A percentile compares a stretch with the other conserved stretches of the same genome.
Conservation (phyloP, 2,113 vertebrate species). For the Gavia stellata region DNA sequence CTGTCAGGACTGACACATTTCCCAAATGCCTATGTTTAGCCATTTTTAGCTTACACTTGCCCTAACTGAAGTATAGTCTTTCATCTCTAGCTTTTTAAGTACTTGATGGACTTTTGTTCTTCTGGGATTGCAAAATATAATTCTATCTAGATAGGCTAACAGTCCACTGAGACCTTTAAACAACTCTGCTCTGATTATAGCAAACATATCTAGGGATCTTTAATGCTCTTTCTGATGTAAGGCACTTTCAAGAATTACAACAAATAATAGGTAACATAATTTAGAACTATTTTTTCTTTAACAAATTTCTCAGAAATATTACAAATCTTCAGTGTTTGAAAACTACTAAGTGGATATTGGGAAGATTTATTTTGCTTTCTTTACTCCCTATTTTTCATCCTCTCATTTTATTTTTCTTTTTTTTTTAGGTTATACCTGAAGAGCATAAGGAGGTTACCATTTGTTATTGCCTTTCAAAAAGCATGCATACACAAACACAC, state of each 20-base stretch:
- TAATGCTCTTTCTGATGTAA: constrained; percentile 11
- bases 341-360: not conserved
- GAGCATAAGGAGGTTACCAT: not conserved
- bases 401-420: not conserved
- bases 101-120: not conserved
- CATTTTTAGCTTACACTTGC: constrained; percentile 47
- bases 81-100: constrained; percentile 33
- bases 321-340: not conserved
- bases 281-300: not conserved
- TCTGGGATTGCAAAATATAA: constrained; percentile 28
- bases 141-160: not conserved
- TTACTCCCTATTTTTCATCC: not conserved
- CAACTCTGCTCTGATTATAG: constrained; percentile 30
- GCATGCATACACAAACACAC: fast-evolving
- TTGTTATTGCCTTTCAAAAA: not conserved
- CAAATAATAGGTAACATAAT: not conserved
- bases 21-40: not conserved
- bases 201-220: not conserved
- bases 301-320: not conserved
- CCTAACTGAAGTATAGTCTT: constrained; percentile 18
- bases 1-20: constrained; percentile 43
- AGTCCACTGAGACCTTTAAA: constrained; percentile 28
- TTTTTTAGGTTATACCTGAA: not conserved
- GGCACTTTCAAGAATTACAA: not conserved
- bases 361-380: not conserved